Conservation (phyloP, 2,888 invertebrate genomes). For the Meteorus colon region DNA sequence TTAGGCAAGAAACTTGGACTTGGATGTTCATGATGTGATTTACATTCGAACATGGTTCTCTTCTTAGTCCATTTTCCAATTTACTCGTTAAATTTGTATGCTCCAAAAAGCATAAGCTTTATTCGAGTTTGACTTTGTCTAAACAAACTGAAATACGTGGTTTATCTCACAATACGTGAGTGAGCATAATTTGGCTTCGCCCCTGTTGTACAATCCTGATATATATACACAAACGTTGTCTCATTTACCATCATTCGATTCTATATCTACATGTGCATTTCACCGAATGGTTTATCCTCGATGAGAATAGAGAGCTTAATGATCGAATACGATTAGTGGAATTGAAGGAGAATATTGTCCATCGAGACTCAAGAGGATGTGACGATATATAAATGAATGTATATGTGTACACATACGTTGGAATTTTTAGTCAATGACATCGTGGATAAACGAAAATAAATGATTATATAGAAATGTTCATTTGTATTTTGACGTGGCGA, state of each 20-base stretch:
- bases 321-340: conserved; percentile 23
- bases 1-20: neutral
- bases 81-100: conserved; percentile 7
- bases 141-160: conserved; percentile 37
- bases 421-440: neutral
- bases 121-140: neutral
- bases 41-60: neutral
- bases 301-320: conserved; percentile 16
- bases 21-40: neutral
- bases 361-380: conserved; percentile 3
- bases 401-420: neutral
- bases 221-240: neutral
- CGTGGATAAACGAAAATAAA: neutral
- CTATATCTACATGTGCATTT: neutral
- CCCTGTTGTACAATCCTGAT: neutral
- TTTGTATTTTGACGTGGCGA: too few relatives aligned
- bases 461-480: too few relatives aligned
- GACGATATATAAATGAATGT: neutral
- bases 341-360: conserved; percentile 14
- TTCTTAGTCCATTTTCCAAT: conserved; percentile 3
- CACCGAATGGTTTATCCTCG: neutral
- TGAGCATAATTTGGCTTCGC: conserved; percentile 42
- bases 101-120: neutral
- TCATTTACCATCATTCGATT: neutral
- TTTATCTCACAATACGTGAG: conserved; percentile 44